Base-by-base conservation (phyloP, 92 coral and sea anemone species). In the Zoanthus sansibaricus region DNA sequence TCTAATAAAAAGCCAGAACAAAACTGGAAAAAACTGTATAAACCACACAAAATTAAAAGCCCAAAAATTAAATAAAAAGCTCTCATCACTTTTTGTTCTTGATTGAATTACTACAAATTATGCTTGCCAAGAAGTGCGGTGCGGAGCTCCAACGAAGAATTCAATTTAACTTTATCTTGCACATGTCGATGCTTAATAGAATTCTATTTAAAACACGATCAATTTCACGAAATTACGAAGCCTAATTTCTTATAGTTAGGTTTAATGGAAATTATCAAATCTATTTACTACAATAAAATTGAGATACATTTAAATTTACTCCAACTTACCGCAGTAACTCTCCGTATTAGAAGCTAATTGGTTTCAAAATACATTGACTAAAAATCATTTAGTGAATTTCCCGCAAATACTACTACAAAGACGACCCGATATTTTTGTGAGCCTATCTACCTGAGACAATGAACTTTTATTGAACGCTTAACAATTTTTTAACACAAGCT, bases 341-440 rank as follows among this genome's bases (percentile, higher is more conserved):
- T 93, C 98, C 93, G 91, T 93, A 93, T 78, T 83, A 77, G 25
- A 58, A 56, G 68, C 87, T 93, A 94, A 94, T 93, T 93, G 98
- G 70, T 88, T 88, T 62, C 78, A 93, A 92, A 93, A 92, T 76
- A 92, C 92, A 89, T 62, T 6, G 32, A n/a, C 93, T 71, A 30
- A 73, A 84, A 83, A 58, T 88, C 45, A 59, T 61, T 56, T 82
- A 66, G 75, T 70, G 90, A 88, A 86, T 76, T 71, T 82, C 75
- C 32, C 37, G 46, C 74, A 56, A 46, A 71, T 71, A 33, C 30
- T 42, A 49, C 9, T 58, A 49, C 72, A 62, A 55, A 21, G 16
- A 49, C 8, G 12, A 49, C 54, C 12, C 42, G 42, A 33, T 33
- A 33, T 33, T 33, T 33, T 33, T 33, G 42, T 33, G 42, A 33